Conservation (phyloP, 2,113 vertebrate species). For the Elephantulus edwardii region DNA sequence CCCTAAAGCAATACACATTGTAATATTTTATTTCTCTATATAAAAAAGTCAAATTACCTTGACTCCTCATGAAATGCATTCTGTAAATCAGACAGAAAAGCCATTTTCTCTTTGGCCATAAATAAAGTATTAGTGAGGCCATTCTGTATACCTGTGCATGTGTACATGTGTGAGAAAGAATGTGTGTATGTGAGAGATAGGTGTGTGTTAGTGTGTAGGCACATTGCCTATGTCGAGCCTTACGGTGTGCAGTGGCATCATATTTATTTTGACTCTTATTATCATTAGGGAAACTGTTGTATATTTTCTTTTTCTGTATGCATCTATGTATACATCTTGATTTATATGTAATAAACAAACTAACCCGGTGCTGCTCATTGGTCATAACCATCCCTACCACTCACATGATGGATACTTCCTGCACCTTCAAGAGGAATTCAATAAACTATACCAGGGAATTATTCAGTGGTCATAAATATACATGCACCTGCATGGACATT, state of each 20-base stretch:
- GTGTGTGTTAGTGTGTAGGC: too few relatives aligned
- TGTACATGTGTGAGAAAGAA: too few relatives aligned
- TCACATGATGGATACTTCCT: background rate
- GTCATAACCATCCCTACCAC: background rate
- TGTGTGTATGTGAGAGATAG: background rate
- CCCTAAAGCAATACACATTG: background rate
- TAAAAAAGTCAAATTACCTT: constrained; percentile 39
- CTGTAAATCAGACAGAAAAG: constrained; percentile 19
- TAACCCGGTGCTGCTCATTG: background rate
- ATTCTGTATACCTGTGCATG: background rate
- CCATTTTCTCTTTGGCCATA: background rate
- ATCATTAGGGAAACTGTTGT: background rate
- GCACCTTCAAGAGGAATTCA: background rate
- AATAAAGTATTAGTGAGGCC: background rate
- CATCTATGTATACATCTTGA: too few relatives aligned
- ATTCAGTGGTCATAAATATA: background rate
- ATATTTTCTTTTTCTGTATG: too few relatives aligned
- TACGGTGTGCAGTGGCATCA: background rate
- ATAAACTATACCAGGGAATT: background rate
- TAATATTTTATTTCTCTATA: background rate
- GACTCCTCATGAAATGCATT: background rate
- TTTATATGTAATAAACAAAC: background rate
- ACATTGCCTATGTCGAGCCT: too few relatives aligned
- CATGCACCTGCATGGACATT: background rate
- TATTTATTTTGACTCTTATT: background rate